Evolutionary conservation across 2,888 invertebrate genomes (phyloP).

Genomic region (Prosopocoilus inquinatus): DNA sequence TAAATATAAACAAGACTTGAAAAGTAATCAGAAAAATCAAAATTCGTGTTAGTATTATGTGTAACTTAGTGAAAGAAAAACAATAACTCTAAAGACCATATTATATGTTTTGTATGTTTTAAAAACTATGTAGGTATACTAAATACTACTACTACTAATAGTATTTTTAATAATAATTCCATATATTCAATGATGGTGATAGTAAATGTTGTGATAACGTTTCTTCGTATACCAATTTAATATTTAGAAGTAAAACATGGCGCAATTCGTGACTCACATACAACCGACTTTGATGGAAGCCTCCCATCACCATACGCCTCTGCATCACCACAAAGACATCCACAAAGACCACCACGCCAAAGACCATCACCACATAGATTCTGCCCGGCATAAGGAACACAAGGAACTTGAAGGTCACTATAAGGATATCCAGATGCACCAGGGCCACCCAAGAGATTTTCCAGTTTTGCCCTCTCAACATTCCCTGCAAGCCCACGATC

Average conservation of each 20-base stretch:
- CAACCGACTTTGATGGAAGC: conserved; percentile 60
- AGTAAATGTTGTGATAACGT: no score
- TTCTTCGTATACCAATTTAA: no score
- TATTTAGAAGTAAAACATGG: conserved; percentile 44
- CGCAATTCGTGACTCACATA: conserved; percentile 61
- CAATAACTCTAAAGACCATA: conserved; percentile 10
- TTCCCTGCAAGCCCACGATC: conserved; percentile 27
- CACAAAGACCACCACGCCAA: conserved; percentile 41
- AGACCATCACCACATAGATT: conserved; percentile 34
- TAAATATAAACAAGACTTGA: conserved; percentile 11
- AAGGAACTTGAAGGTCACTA: conserved; percentile 31
- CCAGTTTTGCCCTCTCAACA: conserved; percentile 41
- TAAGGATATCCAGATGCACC: conserved; percentile 34
- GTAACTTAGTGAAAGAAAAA: background rate
- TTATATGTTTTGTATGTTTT: conserved; percentile 1
- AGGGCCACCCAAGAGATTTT: conserved; percentile 39
- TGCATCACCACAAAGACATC: conserved; percentile 54
- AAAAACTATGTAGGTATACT: no score
- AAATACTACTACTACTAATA: no score
- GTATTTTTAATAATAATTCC: background rate
- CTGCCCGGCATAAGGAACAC: conserved; percentile 28
- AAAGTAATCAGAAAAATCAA: conserved; percentile 6
- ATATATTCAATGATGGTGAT: background rate
- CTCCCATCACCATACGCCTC: conserved; percentile 57
- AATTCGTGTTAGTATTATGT: background rate